Evolutionary conservation across 2,888 invertebrate genomes (phyloP).

Genomic region (Oligia fasciuncula): DNA sequence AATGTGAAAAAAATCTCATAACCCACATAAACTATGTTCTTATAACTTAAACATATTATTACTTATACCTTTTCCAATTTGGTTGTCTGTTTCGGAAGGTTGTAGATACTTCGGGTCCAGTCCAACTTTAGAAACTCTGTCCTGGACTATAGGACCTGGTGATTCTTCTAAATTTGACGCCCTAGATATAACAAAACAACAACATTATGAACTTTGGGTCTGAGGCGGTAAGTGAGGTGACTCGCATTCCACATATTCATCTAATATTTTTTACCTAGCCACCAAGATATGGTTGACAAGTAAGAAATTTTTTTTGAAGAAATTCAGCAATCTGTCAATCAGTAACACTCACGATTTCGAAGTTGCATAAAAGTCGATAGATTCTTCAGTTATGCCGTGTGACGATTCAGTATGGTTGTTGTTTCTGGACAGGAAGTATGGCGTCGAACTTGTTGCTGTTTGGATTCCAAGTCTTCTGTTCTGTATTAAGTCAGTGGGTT

Average conservation of each 20-base stretch:
- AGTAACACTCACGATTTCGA: constrained; percentile 80
- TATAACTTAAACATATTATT: neutral
- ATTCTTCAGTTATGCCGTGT: constrained; percentile 80
- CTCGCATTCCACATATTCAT: neutral
- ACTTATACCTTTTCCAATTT: constrained; percentile 72
- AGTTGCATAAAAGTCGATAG: constrained; percentile 85
- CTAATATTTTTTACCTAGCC: neutral
- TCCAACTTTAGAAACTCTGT: constrained; percentile 72
- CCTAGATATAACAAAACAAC: constrained; percentile 20
- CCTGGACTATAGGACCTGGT: constrained; percentile 72
- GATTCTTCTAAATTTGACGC: constrained; percentile 83
- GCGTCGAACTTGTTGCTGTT: constrained; percentile 80
- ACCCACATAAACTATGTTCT: neutral
- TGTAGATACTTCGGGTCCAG: constrained; percentile 86
- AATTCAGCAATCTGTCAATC: neutral
- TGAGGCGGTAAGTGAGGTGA: too few species aligned
- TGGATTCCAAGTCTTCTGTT: constrained; percentile 69
- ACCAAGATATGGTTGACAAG: neutral
- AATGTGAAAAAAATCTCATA: neutral
- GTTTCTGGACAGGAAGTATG: constrained; percentile 78
- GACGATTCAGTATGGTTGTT: constrained; percentile 74
- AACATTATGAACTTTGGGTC: neutral
- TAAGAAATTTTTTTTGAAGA: neutral
- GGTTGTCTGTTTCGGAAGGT: constrained; percentile 77
- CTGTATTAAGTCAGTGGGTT: constrained; percentile 66